Evolutionary conservation across 2,113 vertebrate genomes (phyloP).

Genomic region (Calonectris borealis): DNA sequence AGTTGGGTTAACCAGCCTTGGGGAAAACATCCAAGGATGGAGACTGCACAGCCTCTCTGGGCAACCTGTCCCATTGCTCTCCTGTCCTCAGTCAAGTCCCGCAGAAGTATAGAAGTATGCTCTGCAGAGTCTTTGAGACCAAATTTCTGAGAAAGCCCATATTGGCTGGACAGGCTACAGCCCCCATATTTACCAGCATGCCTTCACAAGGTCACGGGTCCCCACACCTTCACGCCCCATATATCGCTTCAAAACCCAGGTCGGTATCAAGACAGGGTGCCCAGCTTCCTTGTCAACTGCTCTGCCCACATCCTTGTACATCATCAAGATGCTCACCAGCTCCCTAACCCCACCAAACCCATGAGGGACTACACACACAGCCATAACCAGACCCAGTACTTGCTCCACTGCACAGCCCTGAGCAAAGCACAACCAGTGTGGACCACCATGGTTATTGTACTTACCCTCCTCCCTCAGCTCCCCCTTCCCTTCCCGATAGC

Average conservation of each 20-base stretch:
- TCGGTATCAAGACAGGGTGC: fast-evolving
- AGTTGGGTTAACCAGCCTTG: neutral
- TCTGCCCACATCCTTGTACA: neutral
- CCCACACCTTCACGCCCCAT: neutral
- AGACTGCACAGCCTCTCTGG: neutral
- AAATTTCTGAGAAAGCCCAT: neutral
- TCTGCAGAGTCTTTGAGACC: neutral
- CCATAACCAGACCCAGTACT: neutral
- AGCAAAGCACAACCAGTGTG: neutral
- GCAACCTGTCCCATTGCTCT: neutral
- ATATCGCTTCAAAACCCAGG: neutral
- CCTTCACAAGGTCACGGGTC: neutral
- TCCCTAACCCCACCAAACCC: neutral
- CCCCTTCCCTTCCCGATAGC: neutral
- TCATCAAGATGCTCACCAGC: neutral
- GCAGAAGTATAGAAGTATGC: neutral
- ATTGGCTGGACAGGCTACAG: neutral
- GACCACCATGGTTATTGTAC: neutral
- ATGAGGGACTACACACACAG: neutral
- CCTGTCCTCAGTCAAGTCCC: neutral
- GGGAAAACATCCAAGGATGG: neutral
- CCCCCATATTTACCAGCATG: neutral
- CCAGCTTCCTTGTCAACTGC: neutral
- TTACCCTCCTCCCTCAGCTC: neutral
- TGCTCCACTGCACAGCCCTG: neutral